Conservation (phyloP, 2,888 invertebrate species). For the Bruchidius siliquastri region DNA sequence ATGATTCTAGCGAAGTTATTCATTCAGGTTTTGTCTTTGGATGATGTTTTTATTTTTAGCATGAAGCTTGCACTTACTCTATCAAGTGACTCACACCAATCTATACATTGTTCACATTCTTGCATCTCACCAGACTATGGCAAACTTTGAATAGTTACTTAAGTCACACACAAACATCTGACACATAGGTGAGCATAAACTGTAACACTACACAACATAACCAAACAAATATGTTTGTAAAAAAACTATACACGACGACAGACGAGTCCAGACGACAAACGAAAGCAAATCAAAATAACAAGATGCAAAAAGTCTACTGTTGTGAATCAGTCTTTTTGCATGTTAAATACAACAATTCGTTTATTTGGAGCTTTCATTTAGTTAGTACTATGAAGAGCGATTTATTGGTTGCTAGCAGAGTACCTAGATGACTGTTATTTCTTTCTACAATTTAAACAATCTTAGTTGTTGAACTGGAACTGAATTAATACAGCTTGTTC, state of each 20-base stretch:
- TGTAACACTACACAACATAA: not conserved
- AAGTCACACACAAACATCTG: not conserved
- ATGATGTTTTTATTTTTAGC: too few species aligned
- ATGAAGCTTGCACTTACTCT: too few species aligned
- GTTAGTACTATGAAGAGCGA: not conserved
- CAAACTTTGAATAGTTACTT: not conserved
- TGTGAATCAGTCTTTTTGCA: constrained; percentile 37
- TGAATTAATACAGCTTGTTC: too few species aligned
- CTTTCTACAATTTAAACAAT: not conserved
- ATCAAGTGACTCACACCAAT: too few species aligned
- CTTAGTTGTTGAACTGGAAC: not conserved
- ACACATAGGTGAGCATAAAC: not conserved
- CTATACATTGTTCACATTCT: not conserved
- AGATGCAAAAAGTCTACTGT: constrained; percentile 36
- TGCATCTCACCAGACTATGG: not conserved
- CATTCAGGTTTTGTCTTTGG: too few species aligned
- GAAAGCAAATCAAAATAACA: constrained; percentile 14
- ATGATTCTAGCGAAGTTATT: too few species aligned
- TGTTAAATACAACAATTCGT: constrained; percentile 16
- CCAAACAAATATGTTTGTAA: not conserved
- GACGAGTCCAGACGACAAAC: constrained; percentile 4
- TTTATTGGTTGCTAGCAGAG: not conserved
- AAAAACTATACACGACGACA: constrained; percentile 4
- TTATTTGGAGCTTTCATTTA: not conserved
- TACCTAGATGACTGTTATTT: not conserved